These are phyloP conservation scores for Anolis carolinensis DNA, from an alignment of 2,113 vertebrate genomes.

Conservation along the genomic window DNA sequence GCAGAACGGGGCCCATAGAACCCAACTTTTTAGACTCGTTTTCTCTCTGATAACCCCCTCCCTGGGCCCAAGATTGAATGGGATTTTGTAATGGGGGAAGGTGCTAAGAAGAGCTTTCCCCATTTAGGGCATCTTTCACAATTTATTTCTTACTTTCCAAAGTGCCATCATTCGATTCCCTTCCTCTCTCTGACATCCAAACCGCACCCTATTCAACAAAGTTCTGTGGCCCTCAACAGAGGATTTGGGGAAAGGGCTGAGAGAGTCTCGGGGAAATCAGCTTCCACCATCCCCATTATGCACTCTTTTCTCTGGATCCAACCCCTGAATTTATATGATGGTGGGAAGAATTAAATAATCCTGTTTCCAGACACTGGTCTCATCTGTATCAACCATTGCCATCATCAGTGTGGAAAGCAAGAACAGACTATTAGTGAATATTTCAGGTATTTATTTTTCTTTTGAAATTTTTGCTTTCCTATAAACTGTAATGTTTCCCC, in stretches of 20 bases:
- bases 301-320: neutral
- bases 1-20: neutral
- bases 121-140: neutral
- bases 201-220: neutral
- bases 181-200: neutral
- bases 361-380: slow-evolving; percentile 45
- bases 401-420: slow-evolving; percentile 34
- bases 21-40: neutral
- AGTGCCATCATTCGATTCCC: neutral
- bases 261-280: neutral
- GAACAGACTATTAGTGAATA: slow-evolving; percentile 35
- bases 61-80: neutral
- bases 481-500: slow-evolving; percentile 2
- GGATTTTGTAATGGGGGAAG: neutral
- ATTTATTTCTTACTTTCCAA: neutral
- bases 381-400: slow-evolving; percentile 31
- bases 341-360: slow-evolving; percentile 46
- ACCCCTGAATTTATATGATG: slow-evolving; percentile 23
- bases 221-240: neutral
- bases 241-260: neutral
- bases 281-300: neutral
- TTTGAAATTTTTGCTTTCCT: neutral
- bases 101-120: neutral
- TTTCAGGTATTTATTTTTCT: slow-evolving; percentile 11
- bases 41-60: neutral